Evolutionary conservation across 2,888 invertebrate genomes (phyloP).

Genomic region (Alcis repandata): DNA sequence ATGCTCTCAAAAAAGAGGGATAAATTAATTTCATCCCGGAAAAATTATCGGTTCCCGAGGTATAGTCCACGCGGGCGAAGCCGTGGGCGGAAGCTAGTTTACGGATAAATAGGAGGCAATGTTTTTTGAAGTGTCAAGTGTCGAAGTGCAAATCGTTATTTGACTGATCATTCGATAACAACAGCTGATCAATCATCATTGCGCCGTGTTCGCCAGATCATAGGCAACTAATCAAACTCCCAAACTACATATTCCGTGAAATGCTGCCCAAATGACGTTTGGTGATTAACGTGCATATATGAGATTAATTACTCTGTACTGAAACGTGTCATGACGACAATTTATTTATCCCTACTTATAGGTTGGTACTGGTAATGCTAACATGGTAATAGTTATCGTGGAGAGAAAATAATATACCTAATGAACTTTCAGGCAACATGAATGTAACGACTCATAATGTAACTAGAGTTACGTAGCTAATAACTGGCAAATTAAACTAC

Average conservation of each 20-base stretch:
- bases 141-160: neutral
- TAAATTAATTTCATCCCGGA: too few species aligned
- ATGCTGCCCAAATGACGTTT: slow-evolving; percentile 25
- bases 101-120: neutral
- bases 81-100: too few species aligned
- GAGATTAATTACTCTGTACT: slow-evolving; percentile 28
- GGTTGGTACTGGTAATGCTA: neutral
- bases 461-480: too few species aligned
- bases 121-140: neutral
- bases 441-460: too few species aligned
- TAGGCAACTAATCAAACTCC: slow-evolving; percentile 4
- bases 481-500: too few species aligned
- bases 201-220: neutral
- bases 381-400: neutral
- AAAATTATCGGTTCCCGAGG: too few species aligned
- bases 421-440: too few species aligned
- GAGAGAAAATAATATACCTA: neutral
- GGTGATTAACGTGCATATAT: slow-evolving; percentile 25
- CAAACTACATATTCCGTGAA: slow-evolving; percentile 14
- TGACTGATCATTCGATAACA: neutral
- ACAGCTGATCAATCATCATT: slow-evolving; percentile 7
- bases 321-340: slow-evolving; percentile 1
- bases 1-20: too few species aligned
- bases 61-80: too few species aligned
- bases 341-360: neutral